Base-by-base conservation (phyloP, 2,888 invertebrate species). In the Chrysotoxum bicinctum region DNA sequence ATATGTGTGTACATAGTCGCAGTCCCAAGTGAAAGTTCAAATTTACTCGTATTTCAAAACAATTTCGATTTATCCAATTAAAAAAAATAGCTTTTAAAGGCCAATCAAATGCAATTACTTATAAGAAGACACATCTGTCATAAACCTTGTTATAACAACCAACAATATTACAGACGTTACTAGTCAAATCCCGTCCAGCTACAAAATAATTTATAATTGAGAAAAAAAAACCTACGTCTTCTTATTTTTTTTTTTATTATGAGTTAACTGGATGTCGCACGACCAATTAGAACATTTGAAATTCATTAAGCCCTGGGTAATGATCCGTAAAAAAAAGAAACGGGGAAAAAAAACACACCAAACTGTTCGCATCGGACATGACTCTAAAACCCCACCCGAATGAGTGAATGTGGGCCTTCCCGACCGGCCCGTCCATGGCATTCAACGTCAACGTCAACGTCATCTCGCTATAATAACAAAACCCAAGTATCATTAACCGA, bases 201-300 rank as follows among this genome's bases (percentile, higher is more conserved):
- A 16, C 6, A n/a, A 12, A 26, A 8, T 21, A 19, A 21, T 0
- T 32, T 10, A 23, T 16, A 4, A 23, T 16, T 0, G 12, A 1
- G 12, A 19, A 16, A n/a, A 56, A 32, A 10, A 54, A 2, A 30
- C 1, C n/a, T n/a, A n/a, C n/a, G n/a, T 6, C 1, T 23, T 32
- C 14, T n/a, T 23, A 16, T 16, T 19, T 26, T 64, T 56, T 54
- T 37, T 21, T 40, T 56, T 14, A n/a, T 30, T 21, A 54, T 19
- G 16, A 78, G 64, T 68, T 68, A 40, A 58, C 64, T 66, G 58
- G 12, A 14, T 16, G 43, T 64, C 68, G 50, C 37, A 64, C 69
- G 37, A 68, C 76, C 73, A 85, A 81, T 81, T 73, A 77, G 62
- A 56, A 73, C 76, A 85, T 85, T 85, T 81, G 72, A 77, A 81